Percentiles rank a stretch among this genome's conserved stretches.
These are phyloP conservation scores for Tryphoninae sp. DNA, from an alignment of 2,888 invertebrate species.

Conservation along the genomic window DNA sequence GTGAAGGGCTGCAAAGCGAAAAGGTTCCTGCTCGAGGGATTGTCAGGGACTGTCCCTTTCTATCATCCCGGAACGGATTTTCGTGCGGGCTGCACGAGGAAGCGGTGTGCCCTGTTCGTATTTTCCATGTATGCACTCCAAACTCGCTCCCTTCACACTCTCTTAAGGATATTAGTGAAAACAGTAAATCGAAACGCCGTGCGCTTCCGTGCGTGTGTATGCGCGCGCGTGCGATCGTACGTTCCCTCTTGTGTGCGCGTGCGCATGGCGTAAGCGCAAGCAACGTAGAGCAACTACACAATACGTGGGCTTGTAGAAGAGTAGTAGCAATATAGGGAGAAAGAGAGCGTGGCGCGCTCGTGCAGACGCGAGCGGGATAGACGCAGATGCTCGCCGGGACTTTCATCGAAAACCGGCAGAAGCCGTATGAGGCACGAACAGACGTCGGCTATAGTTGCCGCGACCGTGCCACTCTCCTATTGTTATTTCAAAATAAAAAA, in stretches of 20 bases:
- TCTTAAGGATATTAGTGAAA: conserved; percentile 18
- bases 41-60: conserved; percentile 22
- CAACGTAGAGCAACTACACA: conserved; percentile 44
- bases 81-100: conserved; percentile 34
- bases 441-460: conserved; percentile 70
- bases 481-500: conserved; percentile 80
- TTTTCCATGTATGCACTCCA: conserved; percentile 58
- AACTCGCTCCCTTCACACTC: conserved; percentile 51
- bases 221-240: conserved; percentile 23
- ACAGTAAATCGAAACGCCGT: conserved; percentile 20
- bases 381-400: conserved; percentile 66
- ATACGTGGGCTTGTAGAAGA: conserved; percentile 33
- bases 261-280: conserved; percentile 28
- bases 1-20: conserved; percentile 55
- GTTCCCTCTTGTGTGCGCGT: neutral
- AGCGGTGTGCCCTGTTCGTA: conserved; percentile 54
- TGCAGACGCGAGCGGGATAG: conserved; percentile 63
- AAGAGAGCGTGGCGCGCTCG: conserved; percentile 58
- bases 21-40: conserved; percentile 48
- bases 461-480: conserved; percentile 72
- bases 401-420: conserved; percentile 62
- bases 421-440: conserved; percentile 61
- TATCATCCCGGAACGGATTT: conserved; percentile 41
- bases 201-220: neutral
- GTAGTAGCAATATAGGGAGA: conserved; percentile 13